Evolutionary conservation across 2,113 vertebrate genomes (phyloP), one percentile per base, ranked within the genome.

Genomic region (Pluvialis apricaria): DNA sequence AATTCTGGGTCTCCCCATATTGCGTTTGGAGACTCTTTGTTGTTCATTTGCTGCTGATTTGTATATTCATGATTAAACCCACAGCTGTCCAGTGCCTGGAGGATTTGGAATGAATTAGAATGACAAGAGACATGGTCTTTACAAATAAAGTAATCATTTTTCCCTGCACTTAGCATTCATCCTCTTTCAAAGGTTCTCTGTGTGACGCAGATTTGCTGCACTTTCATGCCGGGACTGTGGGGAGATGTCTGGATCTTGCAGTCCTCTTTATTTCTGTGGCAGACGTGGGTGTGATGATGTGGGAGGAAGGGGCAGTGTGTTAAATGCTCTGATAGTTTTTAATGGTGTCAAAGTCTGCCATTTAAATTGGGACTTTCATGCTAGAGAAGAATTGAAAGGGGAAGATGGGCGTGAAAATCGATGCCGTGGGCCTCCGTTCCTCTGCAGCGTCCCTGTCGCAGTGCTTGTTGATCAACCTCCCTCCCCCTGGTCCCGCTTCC

Each of bases 141-240:
- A 82, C 82, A 96, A 96, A 93, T 94, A 70, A 96, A 97, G 94
- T 88, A 87, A 92, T 95, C 40, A 96, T 94, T 97, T 96, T 68
- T 57, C 79, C 86, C 57, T 81, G 68, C 68, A 29, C 85, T 95
- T 83, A 29, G 24, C 90, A 90, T 95, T 96, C 78, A 82, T 78
- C 70, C 52, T 49, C 62, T 81, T 95, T 96, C 90, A 95, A 88
- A 96, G 88, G 85, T 71, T 84, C 95, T 92, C 87, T 88, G 79
- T 82, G 84, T 90, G 94, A 93, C 13, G 38, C 84, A 89, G 91
- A 96, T 97, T 92, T 83, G 94, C 95, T 87, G 69, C 84, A 85
- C 91, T 95, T 94, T 85, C 77, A 76, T 87, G 90, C 72, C 0
- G 14, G 81, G 81, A n/a, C 73, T 61, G 78, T 5, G 13, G 49